These are phyloP conservation scores for Ditula angustiorana DNA, from an alignment of 2,888 invertebrate genomes.

Conservation along the genomic window DNA sequence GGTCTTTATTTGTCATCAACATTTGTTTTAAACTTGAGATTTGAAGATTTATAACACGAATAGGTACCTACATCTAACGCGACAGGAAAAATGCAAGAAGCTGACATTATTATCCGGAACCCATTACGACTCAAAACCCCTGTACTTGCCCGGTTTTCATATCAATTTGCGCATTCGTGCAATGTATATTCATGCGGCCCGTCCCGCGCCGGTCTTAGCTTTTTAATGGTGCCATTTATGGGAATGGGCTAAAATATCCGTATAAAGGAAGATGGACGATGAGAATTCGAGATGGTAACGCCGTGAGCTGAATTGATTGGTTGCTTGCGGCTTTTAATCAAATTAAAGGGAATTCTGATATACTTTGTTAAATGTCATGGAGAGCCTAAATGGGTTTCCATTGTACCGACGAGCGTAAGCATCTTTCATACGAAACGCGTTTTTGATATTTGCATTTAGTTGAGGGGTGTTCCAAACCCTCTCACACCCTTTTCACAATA, in stretches of 20 bases:
- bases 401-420: not conserved
- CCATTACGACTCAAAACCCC: slow-evolving; percentile 59
- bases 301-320: slow-evolving; percentile 61
- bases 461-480: too few species aligned
- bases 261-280: slow-evolving; percentile 65
- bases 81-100: not conserved
- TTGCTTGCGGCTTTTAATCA: slow-evolving; percentile 13
- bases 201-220: slow-evolving; percentile 67
- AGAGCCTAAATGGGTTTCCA: not conserved
- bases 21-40: too few species aligned
- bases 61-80: too few species aligned
- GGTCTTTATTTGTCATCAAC: too few species aligned
- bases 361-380: slow-evolving; percentile 4
- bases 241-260: slow-evolving; percentile 69
- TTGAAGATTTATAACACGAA: too few species aligned
- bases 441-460: not conserved
- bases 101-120: slow-evolving; percentile 48
- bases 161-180: slow-evolving; percentile 82
- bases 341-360: slow-evolving; percentile 18
- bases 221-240: slow-evolving; percentile 78
- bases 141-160: slow-evolving; percentile 76
- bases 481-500: too few species aligned
- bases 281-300: slow-evolving; percentile 61
- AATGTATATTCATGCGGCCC: slow-evolving; percentile 78
- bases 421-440: not conserved